Percentiles rank a stretch among this genome's conserved stretches.
These are phyloP conservation scores for Bilobella aurantiaca DNA, from an alignment of 1,140 invertebrate species.

Conservation along the genomic window DNA sequence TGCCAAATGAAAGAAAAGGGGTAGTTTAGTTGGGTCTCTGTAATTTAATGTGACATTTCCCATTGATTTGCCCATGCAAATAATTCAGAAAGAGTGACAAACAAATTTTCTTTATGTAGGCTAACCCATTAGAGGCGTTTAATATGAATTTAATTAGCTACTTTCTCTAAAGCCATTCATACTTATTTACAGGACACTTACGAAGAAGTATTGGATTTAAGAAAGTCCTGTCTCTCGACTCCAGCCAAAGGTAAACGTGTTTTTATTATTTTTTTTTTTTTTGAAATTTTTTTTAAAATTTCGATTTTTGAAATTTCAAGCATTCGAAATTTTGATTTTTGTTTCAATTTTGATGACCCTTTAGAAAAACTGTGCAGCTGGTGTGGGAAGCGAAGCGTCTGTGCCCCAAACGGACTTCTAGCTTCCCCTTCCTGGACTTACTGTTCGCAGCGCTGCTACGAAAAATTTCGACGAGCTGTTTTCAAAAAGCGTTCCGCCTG, in stretches of 20 bases:
- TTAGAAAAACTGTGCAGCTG: conserved; percentile 19
- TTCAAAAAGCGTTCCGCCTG: conserved; percentile 28
- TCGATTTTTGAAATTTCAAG: too few species aligned
- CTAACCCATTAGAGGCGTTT: too few species aligned
- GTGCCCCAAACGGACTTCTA: background rate
- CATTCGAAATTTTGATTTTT: background rate
- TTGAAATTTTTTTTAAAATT: too few species aligned
- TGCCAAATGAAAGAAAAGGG: too few species aligned
- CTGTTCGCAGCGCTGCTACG: conserved; percentile 30
- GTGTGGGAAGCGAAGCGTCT: conserved; percentile 17
- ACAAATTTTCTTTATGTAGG: too few species aligned
- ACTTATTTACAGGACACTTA: background rate
- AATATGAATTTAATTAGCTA: too few species aligned
- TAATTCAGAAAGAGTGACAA: too few species aligned
- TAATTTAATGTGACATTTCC: too few species aligned
- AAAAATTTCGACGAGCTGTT: conserved; percentile 24
- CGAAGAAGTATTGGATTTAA: background rate
- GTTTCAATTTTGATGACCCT: background rate
- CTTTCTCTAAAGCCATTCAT: too few species aligned
- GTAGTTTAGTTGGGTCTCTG: too few species aligned
- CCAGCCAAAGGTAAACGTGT: background rate
- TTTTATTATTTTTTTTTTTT: too few species aligned
- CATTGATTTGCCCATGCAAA: too few species aligned
- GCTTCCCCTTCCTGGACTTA: conserved; percentile 10
- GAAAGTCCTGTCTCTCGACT: background rate